phyloP scores from a whole-genome alignment of 2,113 vertebrate genomes.

The Platichthys stellatus region DNA sequence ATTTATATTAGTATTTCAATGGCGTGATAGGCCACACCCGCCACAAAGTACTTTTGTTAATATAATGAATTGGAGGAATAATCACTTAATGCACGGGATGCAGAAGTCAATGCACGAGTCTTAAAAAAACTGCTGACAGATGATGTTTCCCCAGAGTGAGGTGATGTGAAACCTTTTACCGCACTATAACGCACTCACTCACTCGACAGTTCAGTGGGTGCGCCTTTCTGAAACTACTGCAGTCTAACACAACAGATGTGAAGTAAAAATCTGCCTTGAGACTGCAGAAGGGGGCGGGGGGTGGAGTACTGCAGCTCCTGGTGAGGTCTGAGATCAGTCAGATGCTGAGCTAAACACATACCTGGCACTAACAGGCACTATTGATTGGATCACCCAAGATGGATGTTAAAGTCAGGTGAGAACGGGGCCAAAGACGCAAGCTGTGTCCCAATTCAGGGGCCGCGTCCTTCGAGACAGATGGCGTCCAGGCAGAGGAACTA shows the following conservation, averaged over 20 bases:
- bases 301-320: background rate
- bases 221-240: background rate
- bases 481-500: too few species aligned
- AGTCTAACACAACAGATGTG: constrained; percentile 13
- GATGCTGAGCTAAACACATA: constrained; percentile 12
- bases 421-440: background rate
- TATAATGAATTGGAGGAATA: background rate
- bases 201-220: background rate
- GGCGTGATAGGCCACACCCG: background rate
- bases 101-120: constrained; percentile 8
- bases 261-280: constrained; percentile 10
- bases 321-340: constrained; percentile 11
- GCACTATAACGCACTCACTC: constrained; percentile 6
- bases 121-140: background rate
- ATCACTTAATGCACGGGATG: background rate
- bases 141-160: background rate
- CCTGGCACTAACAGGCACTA: background rate
- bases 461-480: background rate
- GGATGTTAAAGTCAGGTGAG: background rate
- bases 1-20: constrained; percentile 1
- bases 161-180: constrained; percentile 16
- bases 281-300: background rate
- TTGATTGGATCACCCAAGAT: background rate
- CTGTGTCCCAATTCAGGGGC: background rate
- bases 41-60: background rate